Conservation (phyloP, 2,888 invertebrate genomes). For the Criorhina ranunculi region DNA sequence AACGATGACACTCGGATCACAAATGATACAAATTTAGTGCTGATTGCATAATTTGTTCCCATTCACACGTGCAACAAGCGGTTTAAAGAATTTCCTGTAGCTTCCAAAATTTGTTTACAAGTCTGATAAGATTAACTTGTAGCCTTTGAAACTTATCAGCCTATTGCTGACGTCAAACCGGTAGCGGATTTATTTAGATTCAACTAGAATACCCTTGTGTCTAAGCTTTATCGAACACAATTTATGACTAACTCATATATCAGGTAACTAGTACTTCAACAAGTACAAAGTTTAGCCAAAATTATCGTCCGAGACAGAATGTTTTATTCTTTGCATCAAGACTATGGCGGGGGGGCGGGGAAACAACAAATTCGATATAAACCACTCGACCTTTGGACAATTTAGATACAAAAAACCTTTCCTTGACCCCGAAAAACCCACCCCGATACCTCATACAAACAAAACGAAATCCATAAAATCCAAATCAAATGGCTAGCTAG, state of each 20-base stretch:
- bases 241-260: background rate
- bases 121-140: background rate
- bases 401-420: conserved; percentile 26
- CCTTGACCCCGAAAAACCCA: conserved; percentile 39
- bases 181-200: background rate
- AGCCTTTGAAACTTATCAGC: background rate
- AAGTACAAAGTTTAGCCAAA: conserved; percentile 16
- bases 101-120: background rate
- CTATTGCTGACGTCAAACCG: background rate
- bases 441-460: too few species aligned
- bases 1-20: too few species aligned
- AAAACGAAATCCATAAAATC: background rate
- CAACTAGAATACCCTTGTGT: background rate
- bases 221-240: background rate
- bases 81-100: background rate
- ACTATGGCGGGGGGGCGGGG: background rate
- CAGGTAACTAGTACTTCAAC: background rate
- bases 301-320: background rate
- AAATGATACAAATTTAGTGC: too few species aligned
- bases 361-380: conserved; percentile 17
- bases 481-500: background rate
- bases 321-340: background rate
- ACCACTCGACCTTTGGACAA: conserved; percentile 44
- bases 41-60: too few species aligned
- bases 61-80: too few species aligned